These are phyloP conservation scores for Pluvianellus socialis DNA, from an alignment of 2,113 vertebrate species.

Conservation along the genomic window DNA sequence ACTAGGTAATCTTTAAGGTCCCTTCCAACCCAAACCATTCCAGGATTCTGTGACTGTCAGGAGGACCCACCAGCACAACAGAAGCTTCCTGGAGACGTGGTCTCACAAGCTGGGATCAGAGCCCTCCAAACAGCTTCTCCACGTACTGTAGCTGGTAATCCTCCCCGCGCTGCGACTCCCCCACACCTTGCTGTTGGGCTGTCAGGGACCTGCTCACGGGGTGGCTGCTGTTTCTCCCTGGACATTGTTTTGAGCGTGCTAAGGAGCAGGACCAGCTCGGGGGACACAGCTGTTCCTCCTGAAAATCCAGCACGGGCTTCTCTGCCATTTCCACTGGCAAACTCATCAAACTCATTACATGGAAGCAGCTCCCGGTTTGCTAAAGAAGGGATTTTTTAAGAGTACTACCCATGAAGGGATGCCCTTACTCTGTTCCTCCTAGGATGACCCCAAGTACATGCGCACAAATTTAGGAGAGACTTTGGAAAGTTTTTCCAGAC, in stretches of 20 bases:
- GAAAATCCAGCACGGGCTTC: background rate
- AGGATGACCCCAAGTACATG: background rate
- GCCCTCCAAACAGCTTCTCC: background rate
- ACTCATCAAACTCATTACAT: background rate
- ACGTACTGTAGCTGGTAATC: too few relatives aligned
- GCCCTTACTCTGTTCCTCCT: background rate
- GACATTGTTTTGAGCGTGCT: background rate
- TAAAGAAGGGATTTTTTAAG: background rate
- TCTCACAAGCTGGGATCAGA: background rate
- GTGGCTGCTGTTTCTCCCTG: background rate
- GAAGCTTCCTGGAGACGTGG: background rate
- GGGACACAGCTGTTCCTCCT: background rate
- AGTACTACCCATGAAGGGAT: accelerated
- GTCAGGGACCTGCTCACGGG: background rate
- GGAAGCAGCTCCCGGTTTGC: background rate
- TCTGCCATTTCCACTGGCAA: background rate
- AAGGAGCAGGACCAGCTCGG: accelerated
- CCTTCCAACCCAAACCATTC: too few relatives aligned
- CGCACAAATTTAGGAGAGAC: background rate
- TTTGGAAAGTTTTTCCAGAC: background rate
- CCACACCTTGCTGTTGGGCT: background rate
- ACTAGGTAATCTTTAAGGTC: too few relatives aligned
- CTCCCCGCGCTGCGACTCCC: background rate
- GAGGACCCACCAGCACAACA: background rate
- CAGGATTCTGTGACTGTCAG: too few relatives aligned